A percentile compares a stretch with the other conserved stretches of the same genome.
phyloP scores from a whole-genome alignment of 2,797 vertebrate genomes.

The Clamator glandarius region DNA sequence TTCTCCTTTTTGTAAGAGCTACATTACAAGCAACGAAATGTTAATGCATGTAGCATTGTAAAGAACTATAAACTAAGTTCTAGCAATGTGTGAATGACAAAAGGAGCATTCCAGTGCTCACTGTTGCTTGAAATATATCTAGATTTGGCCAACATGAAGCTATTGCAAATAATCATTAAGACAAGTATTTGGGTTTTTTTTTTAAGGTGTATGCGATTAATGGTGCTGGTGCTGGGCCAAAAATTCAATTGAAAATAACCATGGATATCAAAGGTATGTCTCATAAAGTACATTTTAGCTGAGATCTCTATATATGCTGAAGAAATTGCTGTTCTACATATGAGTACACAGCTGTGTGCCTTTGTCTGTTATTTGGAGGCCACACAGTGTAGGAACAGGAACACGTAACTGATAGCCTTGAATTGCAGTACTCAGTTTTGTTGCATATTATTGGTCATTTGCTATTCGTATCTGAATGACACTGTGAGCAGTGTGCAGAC shows the following conservation, averaged over 20 bases:
- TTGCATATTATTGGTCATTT: background rate
- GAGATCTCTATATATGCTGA: background rate
- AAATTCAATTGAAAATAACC: constrained; percentile 88
- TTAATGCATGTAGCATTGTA: background rate
- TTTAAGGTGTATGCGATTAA: constrained; percentile 93
- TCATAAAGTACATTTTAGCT: background rate
- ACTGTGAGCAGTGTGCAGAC: background rate
- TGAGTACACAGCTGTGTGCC: background rate
- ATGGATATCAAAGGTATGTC: constrained; percentile 92
- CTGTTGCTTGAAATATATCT: background rate
- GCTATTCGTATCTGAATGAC: background rate
- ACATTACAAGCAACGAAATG: background rate
- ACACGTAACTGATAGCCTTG: background rate
- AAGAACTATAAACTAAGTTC: background rate
- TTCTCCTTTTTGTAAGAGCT: background rate
- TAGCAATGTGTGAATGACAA: background rate
- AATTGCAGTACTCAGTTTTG: background rate
- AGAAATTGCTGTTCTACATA: background rate
- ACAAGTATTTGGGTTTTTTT: background rate
- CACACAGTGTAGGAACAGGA: fast-evolving
- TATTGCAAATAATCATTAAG: background rate
- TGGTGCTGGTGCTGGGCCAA: constrained; percentile 89
- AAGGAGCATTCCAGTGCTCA: background rate
- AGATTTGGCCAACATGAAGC: background rate
- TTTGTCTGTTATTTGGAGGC: background rate